Base-by-base conservation (phyloP, 2,113 vertebrate genomes). In the Camelus dromedarius region DNA sequence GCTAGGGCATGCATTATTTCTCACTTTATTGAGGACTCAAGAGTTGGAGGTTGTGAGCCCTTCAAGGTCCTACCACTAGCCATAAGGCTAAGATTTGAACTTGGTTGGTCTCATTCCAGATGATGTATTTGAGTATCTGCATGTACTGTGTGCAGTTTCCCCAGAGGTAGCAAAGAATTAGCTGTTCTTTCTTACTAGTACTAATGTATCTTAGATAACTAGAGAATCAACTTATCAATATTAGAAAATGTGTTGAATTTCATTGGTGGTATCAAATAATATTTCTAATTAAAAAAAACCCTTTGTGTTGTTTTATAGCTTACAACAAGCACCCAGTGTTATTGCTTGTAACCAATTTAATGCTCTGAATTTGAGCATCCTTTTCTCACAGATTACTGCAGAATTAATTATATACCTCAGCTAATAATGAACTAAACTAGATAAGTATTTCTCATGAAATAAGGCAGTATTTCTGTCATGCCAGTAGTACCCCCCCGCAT, bases 191-290 rank as follows among this genome's bases (percentile, higher is more conserved):
- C 73, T 46, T 73, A 22, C n/a, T 89, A 60, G 20, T 70, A 64
- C 13, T 75, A 6, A 46, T 72, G 24, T 66, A 85, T 77, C n/a
- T 67, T 92, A 70, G 75, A 42, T 95, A 50, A 95, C n/a, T 86
- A 92, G 79, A 93, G 30, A 91, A 70, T 72, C 20, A 87, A 11
- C 22, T 95, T 95, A 15, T 94, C 48, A 67, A 4, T 92, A 46
- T 73, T 90, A 79, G 58, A 93, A 88, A 92, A 87, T 69, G 50
- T 13, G 35, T 89, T 96, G 38, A 91, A 14, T 87, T 93, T 96
- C 35, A 52, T 67, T 88, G 60, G 28, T 81, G 54, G 8, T 64
- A 73, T 77, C n/a, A 73, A 38, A 85, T 77, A 84, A 38, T 92
- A 76, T 90, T 72, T 83, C 35, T 66, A 66, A 72, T 12, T 5